These are phyloP conservation scores for Oscheius sp. DNA, from an alignment of 2,888 invertebrate species.

Conservation along the genomic window DNA sequence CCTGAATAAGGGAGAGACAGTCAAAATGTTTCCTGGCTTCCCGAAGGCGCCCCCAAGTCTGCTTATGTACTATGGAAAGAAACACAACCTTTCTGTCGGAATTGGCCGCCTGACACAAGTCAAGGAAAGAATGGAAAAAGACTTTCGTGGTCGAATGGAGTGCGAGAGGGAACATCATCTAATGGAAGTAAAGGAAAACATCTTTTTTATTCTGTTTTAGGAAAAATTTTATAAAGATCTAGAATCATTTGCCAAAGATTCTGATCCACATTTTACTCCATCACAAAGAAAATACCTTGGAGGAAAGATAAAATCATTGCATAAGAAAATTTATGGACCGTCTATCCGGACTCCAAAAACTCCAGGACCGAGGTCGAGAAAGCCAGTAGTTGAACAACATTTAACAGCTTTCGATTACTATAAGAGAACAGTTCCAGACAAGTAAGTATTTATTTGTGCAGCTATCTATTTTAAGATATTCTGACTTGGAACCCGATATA, in stretches of 20 bases:
- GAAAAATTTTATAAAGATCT: neutral
- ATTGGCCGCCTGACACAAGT: constrained; percentile 1
- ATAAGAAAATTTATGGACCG: neutral
- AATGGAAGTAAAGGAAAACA: neutral
- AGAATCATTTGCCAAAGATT: neutral
- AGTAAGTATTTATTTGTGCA: constrained; percentile 1
- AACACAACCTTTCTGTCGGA: neutral
- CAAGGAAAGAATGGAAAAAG: constrained; percentile 1
- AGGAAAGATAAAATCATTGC: neutral
- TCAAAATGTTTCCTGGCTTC: constrained; percentile 13
- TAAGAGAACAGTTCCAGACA: neutral
- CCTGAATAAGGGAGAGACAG: constrained; percentile 12
- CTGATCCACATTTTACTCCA: neutral
- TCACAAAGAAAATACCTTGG: neutral
- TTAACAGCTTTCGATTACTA: constrained; percentile 15
- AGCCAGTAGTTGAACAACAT: neutral
- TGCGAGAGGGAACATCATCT: constrained; percentile 6
- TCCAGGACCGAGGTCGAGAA: neutral
- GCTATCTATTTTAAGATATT: constrained; percentile 8
- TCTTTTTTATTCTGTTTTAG: neutral
- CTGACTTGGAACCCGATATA: constrained; percentile 26
- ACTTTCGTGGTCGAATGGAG: neutral
- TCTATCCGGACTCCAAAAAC: neutral
- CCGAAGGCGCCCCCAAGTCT: constrained; percentile 18
- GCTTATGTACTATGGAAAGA: constrained; percentile 11